Conservation (phyloP, 2,888 invertebrate species). For the Anodontia alba region DNA sequence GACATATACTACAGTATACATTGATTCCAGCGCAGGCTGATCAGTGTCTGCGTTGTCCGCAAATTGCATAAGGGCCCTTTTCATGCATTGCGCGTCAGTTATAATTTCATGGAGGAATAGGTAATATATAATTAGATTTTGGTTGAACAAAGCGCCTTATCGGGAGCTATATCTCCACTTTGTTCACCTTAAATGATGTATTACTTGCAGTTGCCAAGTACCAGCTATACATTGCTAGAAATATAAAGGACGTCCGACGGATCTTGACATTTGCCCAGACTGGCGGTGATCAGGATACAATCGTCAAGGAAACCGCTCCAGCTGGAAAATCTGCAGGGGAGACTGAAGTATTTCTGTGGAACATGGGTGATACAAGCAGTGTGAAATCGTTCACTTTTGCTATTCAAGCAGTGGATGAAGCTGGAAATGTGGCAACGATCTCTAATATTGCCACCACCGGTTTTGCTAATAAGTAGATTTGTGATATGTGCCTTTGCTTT, state of each 20-base stretch:
- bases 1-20: too few species aligned
- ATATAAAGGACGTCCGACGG: slow-evolving; percentile 19
- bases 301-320: not conserved
- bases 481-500: too few species aligned
- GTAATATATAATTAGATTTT: too few species aligned
- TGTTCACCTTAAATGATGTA: too few species aligned
- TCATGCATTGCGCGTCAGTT: too few species aligned
- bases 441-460: slow-evolving; percentile 66
- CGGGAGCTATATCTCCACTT: too few species aligned
- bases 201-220: slow-evolving; percentile 15
- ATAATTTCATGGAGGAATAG: too few species aligned
- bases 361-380: slow-evolving; percentile 10
- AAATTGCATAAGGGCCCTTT: too few species aligned
- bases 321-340: slow-evolving; percentile 11
- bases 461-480: not conserved
- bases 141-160: too few species aligned
- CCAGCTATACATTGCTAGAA: not conserved
- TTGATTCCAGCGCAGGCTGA: too few species aligned
- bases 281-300: not conserved
- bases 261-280: not conserved
- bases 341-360: slow-evolving; percentile 38
- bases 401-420: slow-evolving; percentile 64
- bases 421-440: slow-evolving; percentile 58
- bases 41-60: too few species aligned
- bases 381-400: slow-evolving; percentile 59